phyloP scores from a whole-genome alignment of 1,140 invertebrate genomes.

The Drosophila subobscura region DNA sequence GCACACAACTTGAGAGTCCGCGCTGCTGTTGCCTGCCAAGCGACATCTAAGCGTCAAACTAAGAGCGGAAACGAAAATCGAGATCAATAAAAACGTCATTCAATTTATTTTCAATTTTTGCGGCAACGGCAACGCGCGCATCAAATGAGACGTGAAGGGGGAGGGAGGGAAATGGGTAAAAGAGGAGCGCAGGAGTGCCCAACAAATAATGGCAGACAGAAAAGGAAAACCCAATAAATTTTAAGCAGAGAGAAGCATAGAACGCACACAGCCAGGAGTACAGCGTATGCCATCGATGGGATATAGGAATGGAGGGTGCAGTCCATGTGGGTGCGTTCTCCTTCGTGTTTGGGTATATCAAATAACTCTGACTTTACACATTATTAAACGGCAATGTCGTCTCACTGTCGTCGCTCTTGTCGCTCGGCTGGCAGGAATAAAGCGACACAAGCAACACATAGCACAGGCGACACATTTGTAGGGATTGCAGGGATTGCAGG shows the following conservation, averaged over 20 bases:
- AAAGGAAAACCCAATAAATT: conserved; percentile 73
- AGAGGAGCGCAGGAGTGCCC: conserved; percentile 37
- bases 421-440: conserved; percentile 49
- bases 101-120: conserved; percentile 81
- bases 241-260: conserved; percentile 70
- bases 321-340: conserved; percentile 18
- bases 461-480: conserved; percentile 61
- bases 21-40: neutral
- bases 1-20: neutral
- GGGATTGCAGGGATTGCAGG: conserved; percentile 37
- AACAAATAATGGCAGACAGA: conserved; percentile 78
- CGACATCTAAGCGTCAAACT: conserved; percentile 76
- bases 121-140: conserved; percentile 30
- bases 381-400: conserved; percentile 80
- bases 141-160: conserved; percentile 60
- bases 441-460: conserved; percentile 72
- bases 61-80: conserved; percentile 63
- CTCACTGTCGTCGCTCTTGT: conserved; percentile 5
- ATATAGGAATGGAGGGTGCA: conserved; percentile 1
- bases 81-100: conserved; percentile 82
- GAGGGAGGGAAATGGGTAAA: neutral
- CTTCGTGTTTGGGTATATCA: conserved; percentile 70
- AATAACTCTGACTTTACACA: conserved; percentile 83
- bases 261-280: conserved; percentile 23
- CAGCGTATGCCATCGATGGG: conserved; percentile 11